Evolutionary conservation across 1,140 invertebrate genomes (phyloP), one percentile per base, ranked within the genome.

Genomic region (Saccostrea cuccullata): DNA sequence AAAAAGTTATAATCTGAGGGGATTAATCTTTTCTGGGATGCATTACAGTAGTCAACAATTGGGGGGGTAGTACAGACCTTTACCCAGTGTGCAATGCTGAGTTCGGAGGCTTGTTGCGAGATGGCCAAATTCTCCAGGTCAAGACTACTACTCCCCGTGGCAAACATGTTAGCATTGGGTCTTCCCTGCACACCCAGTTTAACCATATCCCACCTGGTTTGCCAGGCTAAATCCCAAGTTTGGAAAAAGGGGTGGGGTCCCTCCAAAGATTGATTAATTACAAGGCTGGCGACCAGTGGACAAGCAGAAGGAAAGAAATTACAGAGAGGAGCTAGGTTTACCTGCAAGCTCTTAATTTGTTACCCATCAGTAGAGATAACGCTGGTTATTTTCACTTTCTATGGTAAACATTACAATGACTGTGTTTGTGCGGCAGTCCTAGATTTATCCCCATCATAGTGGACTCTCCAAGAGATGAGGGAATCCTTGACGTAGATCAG

Each of bases 361-460:
- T 77, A 77, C 13, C 70, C 70, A 77, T 77, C 70, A 77, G 70
- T 26, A 13, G 70, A 77, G 70, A 77, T 77, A 77, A 77, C 70
- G 70, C 70, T 36, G 70, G 70, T 36, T 77, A 77, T 77, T 77
- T 77, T 77, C 70, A 77, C 70, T 77, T 77, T 77, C 70, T 77
- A 26, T 36, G 70, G 70, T 77, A 77, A 77, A 77, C 70, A 77
- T 77, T 23, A 77, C 70, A 77, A 77, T 77, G 70, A 30, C 70
- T 36, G 30, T 77, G 70, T 77, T 77, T 77, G 70, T 77, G 26
- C 70, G 12, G 70, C 23, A 77, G 70, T 30, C 26, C 30, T 26
- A 26, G 26, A 77, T 77, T 77, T 77, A 30, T 77, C 70, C 70
- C 30, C 70, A 77, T 77, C 70, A 77, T 77, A 77, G 70, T 77